phyloP scores from a whole-genome alignment of 2,797 vertebrate genomes.

The Channa striata region DNA sequence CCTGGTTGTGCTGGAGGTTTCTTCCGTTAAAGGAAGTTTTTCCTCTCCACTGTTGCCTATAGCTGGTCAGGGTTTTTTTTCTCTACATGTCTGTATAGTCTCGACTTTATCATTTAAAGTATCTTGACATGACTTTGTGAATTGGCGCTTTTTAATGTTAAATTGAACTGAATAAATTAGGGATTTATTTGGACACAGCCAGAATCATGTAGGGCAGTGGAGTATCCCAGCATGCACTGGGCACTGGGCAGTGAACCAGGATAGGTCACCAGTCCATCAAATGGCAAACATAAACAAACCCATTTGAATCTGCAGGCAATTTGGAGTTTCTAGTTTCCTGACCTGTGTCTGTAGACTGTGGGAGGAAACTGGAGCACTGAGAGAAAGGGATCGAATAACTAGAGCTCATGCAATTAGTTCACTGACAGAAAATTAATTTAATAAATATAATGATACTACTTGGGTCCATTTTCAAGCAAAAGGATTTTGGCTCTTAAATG shows the following conservation, averaged over 20 bases:
- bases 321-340: conserved; percentile 3
- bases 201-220: conserved; percentile 10
- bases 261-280: background rate
- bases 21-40: too few species aligned
- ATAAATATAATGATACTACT: background rate
- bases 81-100: too few species aligned
- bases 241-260: conserved; percentile 1
- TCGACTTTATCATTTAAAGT: too few species aligned
- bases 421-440: background rate
- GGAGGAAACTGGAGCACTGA: conserved; percentile 9
- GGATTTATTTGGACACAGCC: conserved; percentile 9
- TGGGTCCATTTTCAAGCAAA: background rate
- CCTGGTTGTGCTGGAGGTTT: too few species aligned
- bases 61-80: too few species aligned
- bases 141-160: too few species aligned
- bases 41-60: too few species aligned
- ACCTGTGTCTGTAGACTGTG: conserved; percentile 4
- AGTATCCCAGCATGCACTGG: conserved; percentile 24
- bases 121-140: too few species aligned
- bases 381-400: conserved; percentile 12
- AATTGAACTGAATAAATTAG: background rate
- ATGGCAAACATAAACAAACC: conserved; percentile 13
- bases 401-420: conserved; percentile 1
- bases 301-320: conserved; percentile 1
- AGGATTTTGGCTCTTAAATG: background rate